Evolutionary conservation across 2,113 vertebrate genomes (phyloP).

Genomic region (Pangasianodon hypophthalmus): DNA sequence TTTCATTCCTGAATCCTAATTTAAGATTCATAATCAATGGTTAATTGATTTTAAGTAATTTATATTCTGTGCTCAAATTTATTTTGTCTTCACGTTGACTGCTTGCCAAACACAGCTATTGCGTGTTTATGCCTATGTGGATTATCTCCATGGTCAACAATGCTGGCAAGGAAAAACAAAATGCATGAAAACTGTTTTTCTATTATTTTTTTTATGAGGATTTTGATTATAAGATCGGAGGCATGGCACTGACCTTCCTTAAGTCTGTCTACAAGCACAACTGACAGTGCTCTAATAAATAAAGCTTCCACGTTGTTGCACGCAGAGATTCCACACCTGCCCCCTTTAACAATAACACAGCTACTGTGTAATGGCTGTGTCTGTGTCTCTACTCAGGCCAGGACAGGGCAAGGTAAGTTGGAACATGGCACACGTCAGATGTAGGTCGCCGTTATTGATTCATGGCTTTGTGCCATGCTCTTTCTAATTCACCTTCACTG

Average conservation of each 20-base stretch:
- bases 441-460: not conserved
- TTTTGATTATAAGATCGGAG: not conserved
- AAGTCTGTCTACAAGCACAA: not conserved
- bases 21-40: slow-evolving; percentile 39
- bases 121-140: not conserved
- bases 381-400: slow-evolving; percentile 40
- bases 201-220: not conserved
- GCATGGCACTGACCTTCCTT: not conserved
- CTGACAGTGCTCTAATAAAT: not conserved
- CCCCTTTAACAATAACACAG: slow-evolving; percentile 29
- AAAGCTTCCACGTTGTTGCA: slow-evolving; percentile 57
- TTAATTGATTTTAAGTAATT: slow-evolving; percentile 49
- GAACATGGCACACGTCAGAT: slow-evolving; percentile 10
- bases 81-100: slow-evolving; percentile 42
- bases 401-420: not conserved
- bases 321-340: slow-evolving; percentile 62
- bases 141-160: not conserved
- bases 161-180: not conserved
- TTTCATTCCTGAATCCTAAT: slow-evolving; percentile 45
- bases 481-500: not conserved
- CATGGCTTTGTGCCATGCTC: not conserved
- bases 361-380: slow-evolving; percentile 30
- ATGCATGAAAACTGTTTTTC: not conserved
- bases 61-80: slow-evolving; percentile 37
- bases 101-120: slow-evolving; percentile 42